A percentile compares a stretch with the other conserved stretches of the same genome.
phyloP scores from a whole-genome alignment of 2,888 invertebrate genomes.

The Philonicus albiceps region DNA sequence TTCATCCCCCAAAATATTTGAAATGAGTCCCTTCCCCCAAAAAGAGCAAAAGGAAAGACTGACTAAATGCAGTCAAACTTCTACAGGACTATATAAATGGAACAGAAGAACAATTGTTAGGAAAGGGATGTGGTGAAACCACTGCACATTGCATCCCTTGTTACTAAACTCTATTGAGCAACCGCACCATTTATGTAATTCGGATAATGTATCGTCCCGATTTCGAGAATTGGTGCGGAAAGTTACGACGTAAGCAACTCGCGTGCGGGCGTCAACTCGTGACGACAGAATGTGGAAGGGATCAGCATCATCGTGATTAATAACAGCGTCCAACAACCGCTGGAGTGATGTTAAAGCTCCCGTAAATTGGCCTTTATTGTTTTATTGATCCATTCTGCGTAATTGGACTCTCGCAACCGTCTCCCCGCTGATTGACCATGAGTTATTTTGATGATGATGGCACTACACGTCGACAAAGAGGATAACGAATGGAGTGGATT shows the following conservation, averaged over 20 bases:
- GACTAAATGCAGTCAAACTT: not conserved
- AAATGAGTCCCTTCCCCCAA: not conserved
- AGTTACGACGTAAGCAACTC: not conserved
- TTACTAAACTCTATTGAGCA: not conserved
- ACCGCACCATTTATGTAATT: not conserved
- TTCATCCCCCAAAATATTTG: not conserved
- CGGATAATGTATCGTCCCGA: not conserved
- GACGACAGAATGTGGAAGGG: not conserved
- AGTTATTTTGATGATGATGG: not conserved
- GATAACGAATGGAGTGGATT: not conserved
- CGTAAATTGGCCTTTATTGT: constrained; percentile 14
- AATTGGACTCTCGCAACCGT: not conserved
- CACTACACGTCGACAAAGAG: not conserved
- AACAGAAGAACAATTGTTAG: not conserved
- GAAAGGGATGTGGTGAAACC: not conserved
- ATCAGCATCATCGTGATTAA: not conserved
- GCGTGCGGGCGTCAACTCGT: not conserved
- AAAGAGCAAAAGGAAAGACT: not conserved
- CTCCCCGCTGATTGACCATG: not conserved
- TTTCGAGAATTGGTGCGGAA: not conserved
- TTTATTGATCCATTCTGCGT: not conserved
- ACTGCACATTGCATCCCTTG: not conserved
- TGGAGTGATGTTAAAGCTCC: not conserved
- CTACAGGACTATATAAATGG: not conserved
- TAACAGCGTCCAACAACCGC: not conserved